Evolutionary conservation across 2,797 vertebrate species (phyloP).

Genomic region (Pangasius mekongensis): DNA sequence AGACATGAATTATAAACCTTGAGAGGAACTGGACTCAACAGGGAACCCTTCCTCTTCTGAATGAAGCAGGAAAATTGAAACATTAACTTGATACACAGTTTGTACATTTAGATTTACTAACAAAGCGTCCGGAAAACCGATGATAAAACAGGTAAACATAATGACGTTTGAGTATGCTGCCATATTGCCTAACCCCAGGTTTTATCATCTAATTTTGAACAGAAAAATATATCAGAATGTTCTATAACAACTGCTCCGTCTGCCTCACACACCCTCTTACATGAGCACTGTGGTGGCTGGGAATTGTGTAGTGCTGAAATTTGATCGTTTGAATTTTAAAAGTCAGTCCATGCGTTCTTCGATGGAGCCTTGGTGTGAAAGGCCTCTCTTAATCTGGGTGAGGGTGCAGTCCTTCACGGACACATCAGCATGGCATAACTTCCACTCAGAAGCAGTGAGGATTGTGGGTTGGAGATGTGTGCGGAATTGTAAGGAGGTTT

Average conservation of each 20-base stretch:
- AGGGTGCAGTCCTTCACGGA: slow-evolving; percentile 20
- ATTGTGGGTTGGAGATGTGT: neutral
- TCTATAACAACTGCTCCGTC: neutral
- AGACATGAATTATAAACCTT: neutral
- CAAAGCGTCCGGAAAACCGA: neutral
- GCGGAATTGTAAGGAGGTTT: neutral
- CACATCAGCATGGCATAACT: slow-evolving; percentile 7
- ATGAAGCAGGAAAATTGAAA: neutral
- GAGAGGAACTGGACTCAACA: neutral
- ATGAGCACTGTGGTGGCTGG: slow-evolving; percentile 20
- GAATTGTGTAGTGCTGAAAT: slow-evolving; percentile 38
- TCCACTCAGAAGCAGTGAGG: neutral
- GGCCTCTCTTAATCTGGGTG: slow-evolving; percentile 31
- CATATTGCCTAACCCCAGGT: neutral
- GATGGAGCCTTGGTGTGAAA: slow-evolving; percentile 28
- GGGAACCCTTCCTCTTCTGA: neutral
- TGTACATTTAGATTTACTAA: neutral
- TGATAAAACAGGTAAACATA: too few relatives aligned
- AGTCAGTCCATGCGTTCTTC: slow-evolving; percentile 26
- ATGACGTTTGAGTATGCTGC: too few relatives aligned
- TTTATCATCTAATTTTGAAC: neutral
- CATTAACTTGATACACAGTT: neutral
- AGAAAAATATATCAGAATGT: neutral
- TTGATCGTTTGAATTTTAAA: slow-evolving; percentile 42
- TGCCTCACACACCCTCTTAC: neutral